phyloP scores from a whole-genome alignment of 2,797 vertebrate species.

The Melanotaenia trifasciata region DNA sequence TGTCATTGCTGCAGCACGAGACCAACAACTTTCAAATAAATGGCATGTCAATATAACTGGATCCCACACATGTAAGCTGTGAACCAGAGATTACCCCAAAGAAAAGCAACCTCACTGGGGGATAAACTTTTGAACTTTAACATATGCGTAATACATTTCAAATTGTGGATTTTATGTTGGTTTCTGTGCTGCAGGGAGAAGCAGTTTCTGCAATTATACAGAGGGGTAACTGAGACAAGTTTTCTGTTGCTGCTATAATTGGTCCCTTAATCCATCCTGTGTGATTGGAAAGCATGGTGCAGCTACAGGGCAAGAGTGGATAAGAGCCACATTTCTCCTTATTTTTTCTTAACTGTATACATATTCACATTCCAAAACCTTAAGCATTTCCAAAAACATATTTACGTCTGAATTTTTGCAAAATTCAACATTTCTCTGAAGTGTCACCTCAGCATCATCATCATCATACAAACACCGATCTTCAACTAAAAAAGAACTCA shows the following conservation, averaged over 20 bases:
- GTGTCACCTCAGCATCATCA: conserved; percentile 38
- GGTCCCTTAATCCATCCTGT: conserved; percentile 61
- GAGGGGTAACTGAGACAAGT: conserved; percentile 34
- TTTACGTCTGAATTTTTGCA: conserved; percentile 29
- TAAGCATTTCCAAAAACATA: conserved; percentile 1
- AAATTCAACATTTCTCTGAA: conserved; percentile 50
- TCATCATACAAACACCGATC: conserved; percentile 34
- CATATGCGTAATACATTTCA: conserved; percentile 24
- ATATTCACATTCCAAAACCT: conserved; percentile 34
- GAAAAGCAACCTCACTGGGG: background rate
- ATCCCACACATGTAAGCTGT: conserved; percentile 10
- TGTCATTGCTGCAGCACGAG: background rate
- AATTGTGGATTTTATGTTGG: conserved; percentile 28
- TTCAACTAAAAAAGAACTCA: conserved; percentile 27
- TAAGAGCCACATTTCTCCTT: conserved; percentile 32
- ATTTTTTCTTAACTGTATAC: conserved; percentile 25
- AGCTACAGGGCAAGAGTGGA: conserved; percentile 20
- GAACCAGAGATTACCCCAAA: conserved; percentile 14
- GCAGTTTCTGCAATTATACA: conserved; percentile 27
- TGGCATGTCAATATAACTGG: conserved; percentile 25
- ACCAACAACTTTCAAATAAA: conserved; percentile 15
- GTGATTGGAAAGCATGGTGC: conserved; percentile 39
- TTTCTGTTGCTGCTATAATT: conserved; percentile 59
- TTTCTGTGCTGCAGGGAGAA: conserved; percentile 11
- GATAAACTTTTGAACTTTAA: conserved; percentile 42